Percentiles rank a stretch among this genome's conserved stretches.
Evolutionary conservation across 2,888 invertebrate species (phyloP).

Genomic region (Drosophila nr. fundita): DNA sequence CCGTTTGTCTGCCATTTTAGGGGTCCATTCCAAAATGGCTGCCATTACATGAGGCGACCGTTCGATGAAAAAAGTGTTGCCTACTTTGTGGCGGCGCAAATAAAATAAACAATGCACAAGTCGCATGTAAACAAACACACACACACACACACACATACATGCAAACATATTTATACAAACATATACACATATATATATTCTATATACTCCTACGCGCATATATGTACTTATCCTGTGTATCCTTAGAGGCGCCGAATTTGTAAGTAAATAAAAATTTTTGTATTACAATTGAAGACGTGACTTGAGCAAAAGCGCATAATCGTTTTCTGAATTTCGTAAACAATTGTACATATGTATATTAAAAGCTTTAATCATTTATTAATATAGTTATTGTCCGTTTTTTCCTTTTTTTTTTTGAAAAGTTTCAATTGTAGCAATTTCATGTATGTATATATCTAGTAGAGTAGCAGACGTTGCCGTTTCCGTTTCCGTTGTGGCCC

Average conservation of each 20-base stretch:
- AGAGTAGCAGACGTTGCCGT: constrained; percentile 30
- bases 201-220: constrained; percentile 23
- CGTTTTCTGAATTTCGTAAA: constrained; percentile 20
- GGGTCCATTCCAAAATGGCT: constrained; percentile 45
- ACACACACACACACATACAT: constrained; percentile 34
- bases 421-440: constrained; percentile 27
- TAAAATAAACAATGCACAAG: constrained; percentile 24
- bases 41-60: constrained; percentile 45
- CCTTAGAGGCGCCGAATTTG: constrained; percentile 45
- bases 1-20: constrained; percentile 26
- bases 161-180: constrained; percentile 32
- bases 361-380: constrained; percentile 38
- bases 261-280: constrained; percentile 71
- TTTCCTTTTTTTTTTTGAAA: not conserved
- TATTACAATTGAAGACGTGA: constrained; percentile 50
- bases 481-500: constrained; percentile 70
- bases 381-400: constrained; percentile 36
- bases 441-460: constrained; percentile 24
- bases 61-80: constrained; percentile 39
- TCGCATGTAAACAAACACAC: constrained; percentile 27
- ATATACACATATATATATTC: constrained; percentile 22
- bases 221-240: constrained; percentile 35
- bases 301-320: constrained; percentile 13
- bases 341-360: constrained; percentile 42
- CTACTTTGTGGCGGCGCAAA: constrained; percentile 49